Conservation (phyloP, 2,113 vertebrate species). For the Anoura caudifer region DNA sequence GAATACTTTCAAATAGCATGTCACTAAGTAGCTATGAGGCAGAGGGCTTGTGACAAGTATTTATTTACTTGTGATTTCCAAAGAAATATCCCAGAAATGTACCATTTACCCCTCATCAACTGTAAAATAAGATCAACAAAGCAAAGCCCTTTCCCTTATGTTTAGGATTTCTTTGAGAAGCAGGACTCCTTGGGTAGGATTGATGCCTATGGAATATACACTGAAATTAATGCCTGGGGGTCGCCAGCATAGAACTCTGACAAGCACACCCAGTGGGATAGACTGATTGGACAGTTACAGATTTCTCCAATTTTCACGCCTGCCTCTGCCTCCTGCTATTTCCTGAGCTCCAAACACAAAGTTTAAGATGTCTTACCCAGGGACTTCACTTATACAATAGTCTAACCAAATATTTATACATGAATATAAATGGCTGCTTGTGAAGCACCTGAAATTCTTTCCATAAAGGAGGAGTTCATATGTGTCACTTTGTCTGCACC, state of each 20-base stretch:
- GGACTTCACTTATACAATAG: slow-evolving; percentile 20
- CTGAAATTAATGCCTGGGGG: background rate
- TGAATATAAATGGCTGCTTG: slow-evolving; percentile 16
- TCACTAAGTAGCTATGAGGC: background rate
- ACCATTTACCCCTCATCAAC: background rate
- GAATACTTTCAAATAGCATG: slow-evolving; percentile 19
- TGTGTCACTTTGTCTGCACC: slow-evolving; percentile 2
- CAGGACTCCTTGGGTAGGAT: background rate
- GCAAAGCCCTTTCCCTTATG: background rate
- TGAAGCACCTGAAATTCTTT: background rate
- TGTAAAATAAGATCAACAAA: slow-evolving; percentile 29
- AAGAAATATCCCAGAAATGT: slow-evolving; percentile 17
- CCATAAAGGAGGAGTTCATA: slow-evolving; percentile 14
- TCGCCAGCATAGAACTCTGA: background rate
- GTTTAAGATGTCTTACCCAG: background rate
- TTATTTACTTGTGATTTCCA: slow-evolving; percentile 29
- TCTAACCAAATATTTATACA: slow-evolving; percentile 26
- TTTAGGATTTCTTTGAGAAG: background rate
- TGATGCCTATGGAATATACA: background rate
- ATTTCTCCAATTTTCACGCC: background rate
- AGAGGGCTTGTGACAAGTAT: background rate
- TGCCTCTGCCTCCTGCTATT: background rate
- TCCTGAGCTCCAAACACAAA: slow-evolving; percentile 18
- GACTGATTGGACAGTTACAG: background rate
- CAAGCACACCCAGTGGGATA: background rate